Conservation (phyloP, 2,797 vertebrate genomes). For the Myotis planiceps region DNA sequence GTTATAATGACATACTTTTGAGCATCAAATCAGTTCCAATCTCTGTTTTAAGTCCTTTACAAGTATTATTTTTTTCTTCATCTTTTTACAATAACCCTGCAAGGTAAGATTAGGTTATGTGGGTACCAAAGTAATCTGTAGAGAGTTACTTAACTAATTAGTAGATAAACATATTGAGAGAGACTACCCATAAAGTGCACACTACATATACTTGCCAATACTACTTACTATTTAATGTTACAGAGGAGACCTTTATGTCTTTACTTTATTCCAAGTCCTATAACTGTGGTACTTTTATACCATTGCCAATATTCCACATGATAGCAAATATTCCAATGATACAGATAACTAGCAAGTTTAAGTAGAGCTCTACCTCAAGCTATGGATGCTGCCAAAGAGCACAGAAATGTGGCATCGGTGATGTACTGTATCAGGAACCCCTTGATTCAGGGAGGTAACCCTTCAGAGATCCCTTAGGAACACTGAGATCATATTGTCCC, state of each 20-base stretch:
- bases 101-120: neutral
- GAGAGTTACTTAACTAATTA: neutral
- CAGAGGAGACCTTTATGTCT: neutral
- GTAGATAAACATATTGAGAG: neutral
- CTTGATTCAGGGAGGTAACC: neutral
- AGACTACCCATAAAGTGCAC: neutral
- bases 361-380: neutral
- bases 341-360: neutral
- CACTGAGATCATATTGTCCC: neutral
- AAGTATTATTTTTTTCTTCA: neutral
- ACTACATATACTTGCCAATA: neutral
- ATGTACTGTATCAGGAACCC: neutral
- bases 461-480: neutral
- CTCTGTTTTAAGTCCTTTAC: neutral
- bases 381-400: neutral
- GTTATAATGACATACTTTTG: neutral
- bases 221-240: neutral
- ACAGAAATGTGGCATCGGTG: neutral
- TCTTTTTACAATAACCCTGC: neutral
- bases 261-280: neutral
- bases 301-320: neutral
- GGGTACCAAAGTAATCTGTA: neutral
- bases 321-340: neutral
- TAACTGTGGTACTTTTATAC: neutral
- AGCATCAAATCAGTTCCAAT: neutral